These are phyloP conservation scores for Muntiacus muntjak DNA, from an alignment of 2,113 vertebrate genomes.

Conservation along the genomic window DNA sequence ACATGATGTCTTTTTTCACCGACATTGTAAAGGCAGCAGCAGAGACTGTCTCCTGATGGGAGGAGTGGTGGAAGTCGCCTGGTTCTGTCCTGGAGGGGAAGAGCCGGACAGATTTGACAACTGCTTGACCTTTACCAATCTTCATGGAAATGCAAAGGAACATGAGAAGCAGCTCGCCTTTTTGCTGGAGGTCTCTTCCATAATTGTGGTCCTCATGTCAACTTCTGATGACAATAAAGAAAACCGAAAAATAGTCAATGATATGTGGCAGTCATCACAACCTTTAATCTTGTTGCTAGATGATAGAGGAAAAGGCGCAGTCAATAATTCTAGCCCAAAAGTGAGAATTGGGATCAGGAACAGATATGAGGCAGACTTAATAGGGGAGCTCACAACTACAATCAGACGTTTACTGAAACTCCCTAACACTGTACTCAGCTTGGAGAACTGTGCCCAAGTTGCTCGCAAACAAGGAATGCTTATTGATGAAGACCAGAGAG, in stretches of 20 bases:
- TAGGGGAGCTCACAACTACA: constrained; percentile 62
- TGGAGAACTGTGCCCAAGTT: constrained; percentile 61
- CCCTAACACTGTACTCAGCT: constrained; percentile 31
- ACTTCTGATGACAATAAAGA: constrained; percentile 40
- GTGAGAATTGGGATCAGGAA: constrained; percentile 74
- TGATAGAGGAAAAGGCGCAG: constrained; percentile 28
- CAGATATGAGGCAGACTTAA: constrained; percentile 77
- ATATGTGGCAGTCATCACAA: constrained; percentile 54
- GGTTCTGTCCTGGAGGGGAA: constrained; percentile 80
- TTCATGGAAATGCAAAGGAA: constrained; percentile 77
- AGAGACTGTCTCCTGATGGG: constrained; percentile 76
- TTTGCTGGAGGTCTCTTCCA: constrained; percentile 73
- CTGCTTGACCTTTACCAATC: constrained; percentile 80
- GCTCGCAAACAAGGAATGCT: constrained; percentile 62
- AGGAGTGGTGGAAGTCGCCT: constrained; percentile 81
- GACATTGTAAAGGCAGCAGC: constrained; percentile 77
- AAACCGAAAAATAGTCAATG: constrained; percentile 32
- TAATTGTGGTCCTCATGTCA: constrained; percentile 78
- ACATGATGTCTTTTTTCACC: constrained; percentile 80
- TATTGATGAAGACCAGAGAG: constrained; percentile 74
- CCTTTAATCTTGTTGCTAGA: constrained; percentile 74
- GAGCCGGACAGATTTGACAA: constrained; percentile 76
- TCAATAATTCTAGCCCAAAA: not conserved
- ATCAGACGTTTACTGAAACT: constrained; percentile 61
- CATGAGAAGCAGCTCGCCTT: constrained; percentile 69